phyloP scores from a whole-genome alignment of 2,113 vertebrate species.

The Equus quagga region DNA sequence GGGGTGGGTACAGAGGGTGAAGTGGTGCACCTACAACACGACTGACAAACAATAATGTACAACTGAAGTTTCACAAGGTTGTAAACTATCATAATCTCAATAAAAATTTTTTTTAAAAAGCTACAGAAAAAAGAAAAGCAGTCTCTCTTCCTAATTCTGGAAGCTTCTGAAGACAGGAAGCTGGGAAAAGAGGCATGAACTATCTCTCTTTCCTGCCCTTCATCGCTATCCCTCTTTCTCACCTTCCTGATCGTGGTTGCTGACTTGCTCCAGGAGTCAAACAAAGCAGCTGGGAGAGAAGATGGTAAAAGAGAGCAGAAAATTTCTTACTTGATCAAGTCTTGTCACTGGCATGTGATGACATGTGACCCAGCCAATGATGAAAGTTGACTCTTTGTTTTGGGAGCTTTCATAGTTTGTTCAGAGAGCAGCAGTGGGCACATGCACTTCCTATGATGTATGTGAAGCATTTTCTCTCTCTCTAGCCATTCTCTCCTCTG shows the following conservation, averaged over 20 bases:
- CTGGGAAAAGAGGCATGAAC: neutral
- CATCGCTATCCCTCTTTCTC: neutral
- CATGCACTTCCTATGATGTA: fast-evolving
- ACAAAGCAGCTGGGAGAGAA: neutral
- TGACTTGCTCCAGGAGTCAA: neutral
- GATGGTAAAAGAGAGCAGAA: neutral
- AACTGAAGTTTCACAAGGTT: no score
- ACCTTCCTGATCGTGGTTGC: no score
- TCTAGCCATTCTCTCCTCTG: neutral
- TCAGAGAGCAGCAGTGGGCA: neutral
- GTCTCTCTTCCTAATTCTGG: neutral
- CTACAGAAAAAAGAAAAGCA: no score
- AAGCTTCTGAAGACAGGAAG: neutral
- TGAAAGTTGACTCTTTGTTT: neutral
- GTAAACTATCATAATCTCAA: no score
- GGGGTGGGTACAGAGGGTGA: no score
- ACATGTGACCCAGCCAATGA: neutral
- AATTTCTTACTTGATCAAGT: neutral
- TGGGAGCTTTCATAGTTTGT: neutral
- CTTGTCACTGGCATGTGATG: neutral
- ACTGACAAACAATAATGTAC: no score
- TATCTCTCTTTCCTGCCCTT: neutral
- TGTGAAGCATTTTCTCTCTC: neutral
- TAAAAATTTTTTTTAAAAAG: no score
- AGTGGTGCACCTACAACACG: no score